A percentile compares a stretch with the other conserved stretches of the same genome.
Evolutionary conservation across 2,888 invertebrate species (phyloP).

Genomic region (Drepanosiphum platanoidis): DNA sequence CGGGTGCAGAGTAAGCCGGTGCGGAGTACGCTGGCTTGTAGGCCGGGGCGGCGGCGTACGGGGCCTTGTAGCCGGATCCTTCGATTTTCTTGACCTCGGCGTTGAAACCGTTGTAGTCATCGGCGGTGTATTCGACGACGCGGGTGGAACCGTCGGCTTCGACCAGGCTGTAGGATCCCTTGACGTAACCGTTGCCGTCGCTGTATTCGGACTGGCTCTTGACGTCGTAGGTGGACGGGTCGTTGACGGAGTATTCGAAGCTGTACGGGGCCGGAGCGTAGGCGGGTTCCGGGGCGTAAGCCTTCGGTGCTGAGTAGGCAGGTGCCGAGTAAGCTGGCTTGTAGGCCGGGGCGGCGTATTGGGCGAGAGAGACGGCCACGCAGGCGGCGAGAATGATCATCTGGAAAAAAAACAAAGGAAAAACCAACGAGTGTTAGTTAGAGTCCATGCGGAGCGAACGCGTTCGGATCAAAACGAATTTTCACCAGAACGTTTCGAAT

Average conservation of each 20-base stretch:
- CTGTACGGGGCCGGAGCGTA: conserved; percentile 58
- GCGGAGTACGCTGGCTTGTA: conserved; percentile 48
- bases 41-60: conserved; percentile 60
- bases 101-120: conserved; percentile 57
- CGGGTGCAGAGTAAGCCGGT: conserved; percentile 13
- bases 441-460: background rate
- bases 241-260: conserved; percentile 63
- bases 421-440: background rate
- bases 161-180: conserved; percentile 53
- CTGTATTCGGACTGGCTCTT: conserved; percentile 70
- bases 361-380: conserved; percentile 56
- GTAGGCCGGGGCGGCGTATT: conserved; percentile 59
- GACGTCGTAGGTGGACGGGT: conserved; percentile 79
- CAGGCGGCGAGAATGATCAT: conserved; percentile 59
- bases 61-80: conserved; percentile 44
- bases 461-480: too few relatives aligned
- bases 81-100: conserved; percentile 59
- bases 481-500: too few relatives aligned
- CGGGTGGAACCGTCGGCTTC: conserved; percentile 75
- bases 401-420: conserved; percentile 11
- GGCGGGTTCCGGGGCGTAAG: conserved; percentile 51
- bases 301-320: conserved; percentile 65
- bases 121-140: conserved; percentile 74
- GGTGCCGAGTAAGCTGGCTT: conserved; percentile 61
- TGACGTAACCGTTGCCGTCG: conserved; percentile 69